Evolutionary conservation across 2,113 vertebrate species (phyloP), one percentile per base, ranked within the genome.

Genomic region (Chloebia gouldiae): DNA sequence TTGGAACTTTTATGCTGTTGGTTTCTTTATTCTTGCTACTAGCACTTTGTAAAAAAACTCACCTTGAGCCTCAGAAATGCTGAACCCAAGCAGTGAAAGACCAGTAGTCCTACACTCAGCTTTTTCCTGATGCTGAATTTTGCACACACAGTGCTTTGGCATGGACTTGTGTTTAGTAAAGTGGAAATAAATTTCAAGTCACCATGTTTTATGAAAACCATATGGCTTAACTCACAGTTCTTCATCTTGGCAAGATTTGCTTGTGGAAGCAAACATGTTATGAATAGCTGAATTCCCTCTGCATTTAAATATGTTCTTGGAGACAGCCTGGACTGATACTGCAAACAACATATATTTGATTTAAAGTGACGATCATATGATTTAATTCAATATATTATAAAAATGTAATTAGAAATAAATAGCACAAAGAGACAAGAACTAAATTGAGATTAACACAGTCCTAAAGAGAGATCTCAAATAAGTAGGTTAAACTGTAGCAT

Each of bases 201-300:
- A 88, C 82, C 49, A 28, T 88, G 77, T 97, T 96, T 96, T 92
- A 86, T 92, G 82, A 92, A 90, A 96, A 95, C 72, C 94, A 92
- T 96, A 96, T 96, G 95, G 86, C 56, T 95, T 66, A 96, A 92
- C 65, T 95, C 85, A 61, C 83, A 93, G 92, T 64, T 94, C 79
- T 88, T 82, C 80, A 81, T 49, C 51, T 95, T 96, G 94, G 88
- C 93, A 94, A 78, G 82, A 93, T 75, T 68, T 37, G 13, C 68
- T 79, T 63, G 76, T 81, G 28, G 71, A 95, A 94, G 72, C 44
- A 92, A 94, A 86, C 21, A 23, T 88, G 94, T 77, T 68, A 22
- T 65, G 96, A 93, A 95, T 88, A 93, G n/a, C 25, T 95, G 71
- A 96, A 86, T 86, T 90, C 64, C 68, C 65, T 93, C 64, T 86